Evolutionary conservation across 2,797 vertebrate genomes (phyloP).

Genomic region (Agapornis canus): DNA sequence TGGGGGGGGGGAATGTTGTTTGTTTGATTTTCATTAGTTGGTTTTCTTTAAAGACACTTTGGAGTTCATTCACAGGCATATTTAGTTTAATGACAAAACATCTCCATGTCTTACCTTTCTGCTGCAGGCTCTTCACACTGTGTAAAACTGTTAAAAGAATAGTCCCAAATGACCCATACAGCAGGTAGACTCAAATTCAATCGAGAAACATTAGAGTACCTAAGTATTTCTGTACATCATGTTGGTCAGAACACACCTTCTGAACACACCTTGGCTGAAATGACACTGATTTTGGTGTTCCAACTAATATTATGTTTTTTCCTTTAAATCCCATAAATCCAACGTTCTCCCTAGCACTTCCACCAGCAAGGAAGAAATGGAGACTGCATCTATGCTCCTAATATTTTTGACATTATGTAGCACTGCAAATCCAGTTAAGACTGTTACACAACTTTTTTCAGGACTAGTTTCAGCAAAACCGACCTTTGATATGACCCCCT

Average conservation of each 20-base stretch:
- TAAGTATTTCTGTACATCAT: background rate
- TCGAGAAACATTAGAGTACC: background rate
- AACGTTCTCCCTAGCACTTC: background rate
- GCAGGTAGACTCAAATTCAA: background rate
- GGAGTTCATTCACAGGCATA: background rate
- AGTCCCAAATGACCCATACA: background rate
- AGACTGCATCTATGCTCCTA: background rate
- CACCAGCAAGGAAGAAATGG: background rate
- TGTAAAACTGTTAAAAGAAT: background rate
- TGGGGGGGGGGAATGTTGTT: too few species aligned
- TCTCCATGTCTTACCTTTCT: background rate
- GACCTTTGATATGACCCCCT: background rate
- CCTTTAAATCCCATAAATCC: background rate
- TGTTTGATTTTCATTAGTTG: background rate
- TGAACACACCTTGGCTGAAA: background rate
- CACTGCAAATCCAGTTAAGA: background rate
- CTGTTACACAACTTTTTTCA: slow-evolving; percentile 41
- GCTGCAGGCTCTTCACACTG: background rate
- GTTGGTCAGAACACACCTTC: background rate
- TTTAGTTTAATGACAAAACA: background rate
- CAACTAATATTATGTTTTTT: background rate
- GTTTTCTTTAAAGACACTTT: background rate
- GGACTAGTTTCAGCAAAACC: slow-evolving; percentile 2
- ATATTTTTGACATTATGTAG: slow-evolving; percentile 1
- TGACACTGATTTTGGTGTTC: background rate